Evolutionary conservation across 2,888 invertebrate genomes (phyloP), one percentile per base, ranked within the genome.

Genomic region (Dasypogon diadema): DNA sequence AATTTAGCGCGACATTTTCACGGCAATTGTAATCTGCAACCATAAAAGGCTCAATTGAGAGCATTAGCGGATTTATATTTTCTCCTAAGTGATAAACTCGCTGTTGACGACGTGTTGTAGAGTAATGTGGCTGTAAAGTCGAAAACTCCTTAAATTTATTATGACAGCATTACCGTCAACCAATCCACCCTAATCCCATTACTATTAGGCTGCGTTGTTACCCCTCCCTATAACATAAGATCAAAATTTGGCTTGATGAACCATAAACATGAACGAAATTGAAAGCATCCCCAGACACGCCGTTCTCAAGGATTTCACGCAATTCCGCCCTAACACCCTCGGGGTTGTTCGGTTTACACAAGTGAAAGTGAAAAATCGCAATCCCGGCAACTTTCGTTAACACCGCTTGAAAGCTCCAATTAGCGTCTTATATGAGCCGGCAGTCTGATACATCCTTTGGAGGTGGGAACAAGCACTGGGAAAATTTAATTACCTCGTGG

Each of bases 261-360:
- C 65, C 65, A 68, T 68, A 68, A 68, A 68, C 65, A 68, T 68
- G 65, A 68, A 68, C 48, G 65, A 68, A 68, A 68, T 68, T 68
- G 65, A 68, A 68, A 68, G 48, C 24, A 63, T 37, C 21, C 37
- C 34, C 37, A n/a, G 42, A 30, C 42, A 18, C 63, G 65, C 24
- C 26, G 37, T 26, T 48, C 22, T 46, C 37, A 48, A 26, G 48
- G 34, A 68, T 68, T 68, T 68, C 42, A 24, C 65, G 65, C 48
- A 26, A 14, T 68, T 68, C 26, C 14, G 24, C 5, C 22, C 14
- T 48, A 68, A 68, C 48, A 14, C 48, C 21, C 46, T 5, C 14
- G 24, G 46, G 48, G 24, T 24, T 22, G 26, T 6, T 16, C 3
- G 37, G 12, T 18, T n/a, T 37, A 12, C 10, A n/a, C 10, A 30